Base-by-base conservation (phyloP, 2,113 vertebrate genomes). In the Hydrochoerus hydrochaeris region DNA sequence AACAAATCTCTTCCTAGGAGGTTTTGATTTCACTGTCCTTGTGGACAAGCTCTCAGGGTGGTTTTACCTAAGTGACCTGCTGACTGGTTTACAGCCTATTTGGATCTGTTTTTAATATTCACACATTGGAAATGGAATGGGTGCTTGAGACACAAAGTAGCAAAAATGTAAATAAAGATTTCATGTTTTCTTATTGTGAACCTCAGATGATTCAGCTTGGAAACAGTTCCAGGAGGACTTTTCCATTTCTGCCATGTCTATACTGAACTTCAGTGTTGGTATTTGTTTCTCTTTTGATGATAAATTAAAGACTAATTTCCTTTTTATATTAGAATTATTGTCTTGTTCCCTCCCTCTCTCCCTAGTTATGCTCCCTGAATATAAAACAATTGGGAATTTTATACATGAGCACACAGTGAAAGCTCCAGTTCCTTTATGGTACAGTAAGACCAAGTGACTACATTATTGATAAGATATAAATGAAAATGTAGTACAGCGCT, bases 221-320 rank as follows among this genome's bases (percentile, higher is more conserved):
- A n/a, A 65, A 54, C 2, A 26, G 7, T 32, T 67, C 19, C 73
- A 17, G 41, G 3, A 77, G 71, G 22, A 83, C 32, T 32, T 95
- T 52, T 30, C 20, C 38, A 49, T 73, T 63, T 69, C 24, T 46
- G 1, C 30, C 30, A 80, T 4, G 3, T 85, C 24, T 69, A 52
- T 52, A 69, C 30, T 77, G n/a, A 93, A 78, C 4, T 49, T 85
- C 52, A 28, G 30, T 63, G 5, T 69, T 89, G 52, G 14, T 54
- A 78, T 86, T 75, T 3, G 26, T 58, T 92, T 94, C 1, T 91
- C 13, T 77, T 92, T 89, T 65, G 84, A 41, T 85, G 62, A 84
- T 38, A 93, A 93, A 83, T 87, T 89, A 65, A 94, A 96, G n/a
- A 52, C 54, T 71, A 35, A 58, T 69, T 95, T 97, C 13, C 28